Base-by-base conservation (phyloP, 2,113 vertebrate species). In the Macheiramphus alcinus region DNA sequence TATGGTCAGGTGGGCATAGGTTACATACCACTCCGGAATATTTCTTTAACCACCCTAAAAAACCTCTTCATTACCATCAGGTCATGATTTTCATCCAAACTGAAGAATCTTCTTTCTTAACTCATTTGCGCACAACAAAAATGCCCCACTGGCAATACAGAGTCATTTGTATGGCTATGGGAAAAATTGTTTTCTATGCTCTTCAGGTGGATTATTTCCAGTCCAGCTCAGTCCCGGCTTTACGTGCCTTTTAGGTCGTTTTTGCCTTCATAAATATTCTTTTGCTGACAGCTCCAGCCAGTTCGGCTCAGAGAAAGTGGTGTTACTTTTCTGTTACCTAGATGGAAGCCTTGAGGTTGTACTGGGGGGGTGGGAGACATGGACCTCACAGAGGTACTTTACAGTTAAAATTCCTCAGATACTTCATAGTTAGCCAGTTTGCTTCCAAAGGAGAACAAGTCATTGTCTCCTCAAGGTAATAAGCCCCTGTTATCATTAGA, bases 141-240 rank as follows among this genome's bases (percentile, higher is more conserved):
- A 50, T 43, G 43, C 23, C 20, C 66, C 38, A 47, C 16, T 3
- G 3, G 68, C 45, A 27, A 6, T 7, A 48, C 8, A 9, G n/a
- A 3, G 4, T 13, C 0, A 0, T 66, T 56, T 80, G 50, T 43
- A 32, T 1, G 7, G 21, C 53, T 65, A 31, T 45, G 75, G 90
- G 48, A 48, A 85, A 93, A 71, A 61, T 26, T 53, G 29, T 79
- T 90, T 79, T 32, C 52, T 68, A 40, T 70, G n/a, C 53, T 92
- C 50, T 92, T 76, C 59, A 80, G 55, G 36, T 66, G 75, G 48
- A 40, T 75, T 42, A 25, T 73, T 96, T 72, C 80, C 63, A 88
- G 45, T 48, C 42, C 53, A 79, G 63, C 58, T 90, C 74, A 56
- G 56, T 65, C 45, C 36, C 25, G 36, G 29, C 9, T 47, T 82